phyloP scores from a whole-genome alignment of 1,140 invertebrate genomes.

The Ephestia elutella region DNA sequence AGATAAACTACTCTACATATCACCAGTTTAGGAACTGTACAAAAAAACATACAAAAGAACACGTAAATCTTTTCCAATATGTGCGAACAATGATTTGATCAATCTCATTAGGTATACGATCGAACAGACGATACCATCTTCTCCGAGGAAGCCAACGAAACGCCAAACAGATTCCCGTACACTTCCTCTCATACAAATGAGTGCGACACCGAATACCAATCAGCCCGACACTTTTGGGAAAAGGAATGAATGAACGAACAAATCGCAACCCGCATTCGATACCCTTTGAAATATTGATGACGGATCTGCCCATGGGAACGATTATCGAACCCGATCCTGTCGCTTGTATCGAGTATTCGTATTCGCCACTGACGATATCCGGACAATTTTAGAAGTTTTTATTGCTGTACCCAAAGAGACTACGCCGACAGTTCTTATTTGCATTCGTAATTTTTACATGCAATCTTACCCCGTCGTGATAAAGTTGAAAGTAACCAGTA shows the following conservation, averaged over 20 bases:
- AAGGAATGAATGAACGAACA: slow-evolving; percentile 28
- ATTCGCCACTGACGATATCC: slow-evolving; percentile 14
- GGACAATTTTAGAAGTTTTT: slow-evolving; percentile 35
- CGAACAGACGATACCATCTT: neutral
- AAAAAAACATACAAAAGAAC: neutral
- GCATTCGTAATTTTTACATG: neutral
- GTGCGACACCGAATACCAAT: slow-evolving; percentile 26
- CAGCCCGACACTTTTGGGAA: slow-evolving; percentile 22
- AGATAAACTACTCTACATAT: too few species aligned
- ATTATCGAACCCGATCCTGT: slow-evolving; percentile 29
- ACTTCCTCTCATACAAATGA: slow-evolving; percentile 21
- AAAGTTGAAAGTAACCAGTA: neutral
- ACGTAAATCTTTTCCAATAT: neutral
- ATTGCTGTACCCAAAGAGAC: slow-evolving; percentile 18
- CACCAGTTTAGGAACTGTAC: too few species aligned
- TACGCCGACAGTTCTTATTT: slow-evolving; percentile 2
- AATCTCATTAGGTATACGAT: neutral
- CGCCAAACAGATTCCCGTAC: neutral
- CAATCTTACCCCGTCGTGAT: neutral
- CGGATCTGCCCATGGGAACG: slow-evolving; percentile 33
- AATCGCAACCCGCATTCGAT: slow-evolving; percentile 28
- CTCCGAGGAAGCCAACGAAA: neutral
- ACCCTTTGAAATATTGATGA: slow-evolving; percentile 42
- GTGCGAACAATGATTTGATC: neutral
- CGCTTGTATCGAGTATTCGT: slow-evolving; percentile 22